Evolutionary conservation across 1,140 invertebrate species (phyloP).

Genomic region (Sycophaga agraensis): DNA sequence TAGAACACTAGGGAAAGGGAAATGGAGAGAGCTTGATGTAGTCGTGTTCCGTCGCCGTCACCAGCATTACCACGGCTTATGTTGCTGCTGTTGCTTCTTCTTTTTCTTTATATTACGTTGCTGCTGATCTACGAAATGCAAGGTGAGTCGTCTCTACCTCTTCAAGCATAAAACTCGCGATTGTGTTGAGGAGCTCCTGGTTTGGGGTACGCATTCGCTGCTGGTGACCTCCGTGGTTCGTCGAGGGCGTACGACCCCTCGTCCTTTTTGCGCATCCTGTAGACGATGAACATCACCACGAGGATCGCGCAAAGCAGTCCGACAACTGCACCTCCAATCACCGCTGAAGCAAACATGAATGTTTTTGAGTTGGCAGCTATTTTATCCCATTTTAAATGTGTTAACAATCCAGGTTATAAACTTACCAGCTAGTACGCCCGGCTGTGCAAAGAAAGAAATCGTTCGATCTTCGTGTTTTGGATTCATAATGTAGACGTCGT

Average conservation of each 20-base stretch:
- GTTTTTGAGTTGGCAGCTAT: too few relatives aligned
- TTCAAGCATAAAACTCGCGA: constrained; percentile 94
- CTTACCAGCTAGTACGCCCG: constrained; percentile 89
- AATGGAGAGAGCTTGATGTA: too few relatives aligned
- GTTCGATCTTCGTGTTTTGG: constrained; percentile 76
- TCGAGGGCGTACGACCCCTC: constrained; percentile 98
- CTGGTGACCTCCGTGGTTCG: constrained; percentile 91
- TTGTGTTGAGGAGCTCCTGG: constrained; percentile 72
- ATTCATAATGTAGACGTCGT: constrained; percentile 76
- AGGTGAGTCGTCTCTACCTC: constrained; percentile 41
- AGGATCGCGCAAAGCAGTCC: constrained; percentile 95
- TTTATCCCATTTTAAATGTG: too few relatives aligned
- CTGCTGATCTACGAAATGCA: constrained; percentile 30
- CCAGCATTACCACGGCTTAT: neutral
- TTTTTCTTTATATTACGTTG: neutral
- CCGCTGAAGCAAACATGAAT: constrained; percentile 68
- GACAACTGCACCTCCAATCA: constrained; percentile 97
- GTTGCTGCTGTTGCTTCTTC: neutral
- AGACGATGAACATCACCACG: constrained; percentile 99
- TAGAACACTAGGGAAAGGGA: too few relatives aligned
- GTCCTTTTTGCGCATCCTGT: constrained; percentile 99
- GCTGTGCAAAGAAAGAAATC: constrained; percentile 90
- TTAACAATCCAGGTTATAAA: neutral
- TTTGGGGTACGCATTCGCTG: constrained; percentile 86
- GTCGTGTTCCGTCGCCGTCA: neutral